Evolutionary conservation across 1,140 invertebrate genomes (phyloP).

Genomic region (Octopus bimaculoides): DNA sequence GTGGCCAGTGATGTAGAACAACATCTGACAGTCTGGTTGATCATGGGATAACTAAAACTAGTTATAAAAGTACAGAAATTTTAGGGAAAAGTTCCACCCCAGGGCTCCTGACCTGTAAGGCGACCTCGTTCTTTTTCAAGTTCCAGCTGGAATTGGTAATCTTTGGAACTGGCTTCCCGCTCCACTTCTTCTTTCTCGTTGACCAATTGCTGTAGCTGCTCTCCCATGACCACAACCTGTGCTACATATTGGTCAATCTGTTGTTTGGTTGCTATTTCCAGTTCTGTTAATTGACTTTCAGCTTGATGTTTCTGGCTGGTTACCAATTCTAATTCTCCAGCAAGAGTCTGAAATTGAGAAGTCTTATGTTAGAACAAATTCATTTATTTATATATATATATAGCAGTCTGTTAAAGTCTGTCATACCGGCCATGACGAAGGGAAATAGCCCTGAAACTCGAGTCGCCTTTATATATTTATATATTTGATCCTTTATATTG

Average conservation of each 20-base stretch:
- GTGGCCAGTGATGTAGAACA: too few species aligned
- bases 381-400: too few species aligned
- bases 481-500: too few species aligned
- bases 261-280: slow-evolving; percentile 30
- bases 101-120: slow-evolving; percentile 46
- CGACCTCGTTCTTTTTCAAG: slow-evolving; percentile 58
- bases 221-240: slow-evolving; percentile 34
- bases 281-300: slow-evolving; percentile 32
- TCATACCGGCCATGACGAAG: too few species aligned
- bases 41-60: background rate
- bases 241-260: slow-evolving; percentile 38
- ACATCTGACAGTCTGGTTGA: too few species aligned
- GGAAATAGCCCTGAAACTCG: too few species aligned
- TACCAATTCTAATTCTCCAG: slow-evolving; percentile 37
- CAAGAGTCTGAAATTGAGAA: slow-evolving; percentile 33
- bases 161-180: slow-evolving; percentile 29
- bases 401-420: too few species aligned
- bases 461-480: too few species aligned
- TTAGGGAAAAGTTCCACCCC: too few species aligned
- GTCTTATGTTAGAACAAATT: too few species aligned
- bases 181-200: slow-evolving; percentile 21
- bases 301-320: slow-evolving; percentile 35
- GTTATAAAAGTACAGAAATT: background rate
- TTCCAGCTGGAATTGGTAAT: slow-evolving; percentile 48
- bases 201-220: slow-evolving; percentile 27